Percentiles rank a stretch among this genome's conserved stretches.
phyloP scores from a whole-genome alignment of 2,113 vertebrate species.

The Indicator indicator region DNA sequence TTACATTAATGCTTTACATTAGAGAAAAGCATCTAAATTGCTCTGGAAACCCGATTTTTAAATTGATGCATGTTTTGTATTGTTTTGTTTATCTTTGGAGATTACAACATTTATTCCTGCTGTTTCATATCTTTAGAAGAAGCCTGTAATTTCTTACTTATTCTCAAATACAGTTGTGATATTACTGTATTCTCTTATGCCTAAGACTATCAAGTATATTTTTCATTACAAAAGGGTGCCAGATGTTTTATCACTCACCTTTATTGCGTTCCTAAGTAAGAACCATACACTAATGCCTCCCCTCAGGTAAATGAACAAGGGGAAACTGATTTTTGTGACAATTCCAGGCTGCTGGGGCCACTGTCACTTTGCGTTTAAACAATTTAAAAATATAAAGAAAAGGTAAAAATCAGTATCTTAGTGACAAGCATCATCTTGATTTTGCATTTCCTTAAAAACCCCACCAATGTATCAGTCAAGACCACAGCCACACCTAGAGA shows the following conservation, averaged over 20 bases:
- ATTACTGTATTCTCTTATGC: neutral
- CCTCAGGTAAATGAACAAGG: neutral
- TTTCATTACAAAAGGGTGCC: neutral
- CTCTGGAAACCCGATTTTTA: neutral
- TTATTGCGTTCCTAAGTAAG: neutral
- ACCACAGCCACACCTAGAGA: neutral
- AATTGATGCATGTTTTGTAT: neutral
- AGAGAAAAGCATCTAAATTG: neutral
- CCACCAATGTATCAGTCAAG: neutral
- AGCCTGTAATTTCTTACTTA: neutral
- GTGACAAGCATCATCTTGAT: neutral
- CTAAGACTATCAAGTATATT: neutral
- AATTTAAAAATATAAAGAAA: neutral
- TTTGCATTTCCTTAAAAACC: neutral
- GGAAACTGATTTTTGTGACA: neutral
- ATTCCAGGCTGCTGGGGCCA: neutral
- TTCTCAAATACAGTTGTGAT: neutral
- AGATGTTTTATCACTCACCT: neutral
- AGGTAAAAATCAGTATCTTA: neutral
- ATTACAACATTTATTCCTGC: neutral
- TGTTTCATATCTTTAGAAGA: neutral
- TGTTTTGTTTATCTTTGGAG: neutral
- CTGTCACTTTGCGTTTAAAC: neutral
- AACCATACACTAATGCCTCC: neutral
- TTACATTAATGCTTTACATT: neutral